Percentiles rank a stretch among this genome's conserved stretches.
phyloP scores from a whole-genome alignment of 2,888 invertebrate species.

The Metallyticus violacea region DNA sequence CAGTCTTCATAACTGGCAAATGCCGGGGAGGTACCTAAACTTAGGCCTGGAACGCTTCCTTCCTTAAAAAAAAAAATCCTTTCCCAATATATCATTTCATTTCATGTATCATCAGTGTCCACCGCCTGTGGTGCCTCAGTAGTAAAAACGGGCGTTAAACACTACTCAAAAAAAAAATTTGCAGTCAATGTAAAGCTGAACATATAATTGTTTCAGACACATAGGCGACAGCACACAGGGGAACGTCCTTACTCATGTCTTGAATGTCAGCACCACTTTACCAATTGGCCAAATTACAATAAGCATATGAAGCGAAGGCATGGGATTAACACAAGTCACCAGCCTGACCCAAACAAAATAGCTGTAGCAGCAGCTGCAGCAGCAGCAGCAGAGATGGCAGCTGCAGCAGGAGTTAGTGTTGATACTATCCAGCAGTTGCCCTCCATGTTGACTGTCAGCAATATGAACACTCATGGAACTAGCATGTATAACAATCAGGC shows the following conservation, averaged over 20 bases:
- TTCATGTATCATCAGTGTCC: no score
- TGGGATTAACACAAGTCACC: conserved; percentile 57
- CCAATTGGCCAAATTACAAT: conserved; percentile 80
- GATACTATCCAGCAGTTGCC: background rate
- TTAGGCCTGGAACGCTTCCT: no score
- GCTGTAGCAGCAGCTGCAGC: conserved; percentile 24
- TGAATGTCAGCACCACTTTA: conserved; percentile 70
- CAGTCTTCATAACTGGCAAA: no score
- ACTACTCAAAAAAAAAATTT: no score
- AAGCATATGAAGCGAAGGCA: conserved; percentile 78
- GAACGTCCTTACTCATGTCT: conserved; percentile 71
- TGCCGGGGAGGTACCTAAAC: no score
- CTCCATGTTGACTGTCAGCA: background rate
- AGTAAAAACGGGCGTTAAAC: no score
- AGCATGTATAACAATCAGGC: background rate
- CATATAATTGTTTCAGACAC: conserved; percentile 57
- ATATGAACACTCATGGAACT: background rate
- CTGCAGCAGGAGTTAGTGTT: background rate
- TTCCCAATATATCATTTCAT: no score
- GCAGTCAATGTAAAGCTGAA: no score
- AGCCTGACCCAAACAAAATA: conserved; percentile 33
- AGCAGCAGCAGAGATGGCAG: background rate
- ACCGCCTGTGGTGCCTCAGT: no score
- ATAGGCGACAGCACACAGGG: conserved; percentile 66
- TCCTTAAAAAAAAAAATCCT: no score